Percentiles rank a stretch among this genome's conserved stretches.
Evolutionary conservation across 2,113 vertebrate genomes (phyloP).

Genomic region (Dasyurus viverrinus): DNA sequence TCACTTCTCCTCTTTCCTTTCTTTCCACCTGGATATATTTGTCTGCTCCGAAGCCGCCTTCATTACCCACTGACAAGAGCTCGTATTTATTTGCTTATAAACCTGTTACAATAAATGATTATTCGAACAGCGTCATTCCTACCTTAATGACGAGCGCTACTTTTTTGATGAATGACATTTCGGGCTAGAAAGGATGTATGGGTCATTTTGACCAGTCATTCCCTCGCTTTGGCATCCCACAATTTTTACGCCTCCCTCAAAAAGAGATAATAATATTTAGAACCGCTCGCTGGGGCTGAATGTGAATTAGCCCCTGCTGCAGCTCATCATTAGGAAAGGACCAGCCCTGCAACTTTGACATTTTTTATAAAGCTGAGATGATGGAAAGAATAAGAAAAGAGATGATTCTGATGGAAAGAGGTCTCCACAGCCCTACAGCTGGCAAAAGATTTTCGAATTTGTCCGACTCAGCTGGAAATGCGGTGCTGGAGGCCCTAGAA

Average conservation of each 20-base stretch:
- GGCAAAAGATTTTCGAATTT: constrained; percentile 95
- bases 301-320: constrained; percentile 94
- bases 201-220: constrained; percentile 98
- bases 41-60: constrained; percentile 98
- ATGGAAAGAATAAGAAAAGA: constrained; percentile 99
- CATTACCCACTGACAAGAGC: constrained; percentile 98
- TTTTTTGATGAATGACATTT: constrained; percentile 99
- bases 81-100: constrained; percentile 99
- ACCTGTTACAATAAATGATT: constrained; percentile 99
- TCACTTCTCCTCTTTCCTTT: constrained; percentile 92
- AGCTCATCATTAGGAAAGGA: constrained; percentile 92
- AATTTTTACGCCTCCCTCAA: constrained; percentile 92
- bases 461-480: constrained; percentile 94
- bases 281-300: constrained; percentile 92
- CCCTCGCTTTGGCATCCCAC: constrained; percentile 93
- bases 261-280: constrained; percentile 96
- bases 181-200: constrained; percentile 94
- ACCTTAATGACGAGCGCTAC: constrained; percentile 97
- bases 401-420: constrained; percentile 99
- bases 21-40: constrained; percentile 98
- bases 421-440: constrained; percentile 95
- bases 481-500: constrained; percentile 98
- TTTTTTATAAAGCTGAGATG: constrained; percentile 93
- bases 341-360: constrained; percentile 90
- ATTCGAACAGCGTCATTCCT: constrained; percentile 98